Evolutionary conservation across 1,140 invertebrate genomes (phyloP), one percentile per base, ranked within the genome.

Genomic region (Oreohelix idahoensis): DNA sequence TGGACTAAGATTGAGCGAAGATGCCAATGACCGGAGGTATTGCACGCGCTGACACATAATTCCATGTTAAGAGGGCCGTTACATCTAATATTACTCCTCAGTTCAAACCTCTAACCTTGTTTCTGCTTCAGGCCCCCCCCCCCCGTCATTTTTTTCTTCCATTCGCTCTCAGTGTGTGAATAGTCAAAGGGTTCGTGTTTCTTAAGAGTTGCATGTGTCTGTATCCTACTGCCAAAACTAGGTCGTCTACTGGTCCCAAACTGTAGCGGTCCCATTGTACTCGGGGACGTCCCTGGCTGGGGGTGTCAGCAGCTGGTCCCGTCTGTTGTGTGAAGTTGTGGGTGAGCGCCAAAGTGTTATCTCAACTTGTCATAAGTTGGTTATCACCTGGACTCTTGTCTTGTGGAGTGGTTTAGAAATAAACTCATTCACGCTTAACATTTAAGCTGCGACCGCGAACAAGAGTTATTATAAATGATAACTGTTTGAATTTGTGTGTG

Each of bases 261-360:
- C 2, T 58, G 53, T 20, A 5, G 23, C 1, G 53, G 23, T 23
- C 26, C 23, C 53, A 58, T 58, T 58, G 53, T 58, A 58, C 53
- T 23, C 10, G 53, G 53, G 23, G 23, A 2, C 2, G 20, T 2
- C 15, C 26, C 4, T 5, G 23, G 53, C 23, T n/a, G 53, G 53
- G 53, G 53, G 26, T 58, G 20, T 58, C 53, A 58, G 53, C 53
- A 11, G 71, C 38, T 39, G 39, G 63, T 35, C 1, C 17, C 63
- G 2, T 5, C 63, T 66, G 23, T 66, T 32, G 63, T 66, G 4
- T 66, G 63, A 32, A 66, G 23, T 32, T 66, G 36, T 73, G 38
- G 36, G 71, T 73, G 71, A 73, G 71, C 42, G 71, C 71, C 42
- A 39, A 42, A 73, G 69, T 73, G 38, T 23, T 42, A 29, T 32